phyloP scores from a whole-genome alignment of 2,113 vertebrate species.

The Hyla sarda region DNA sequence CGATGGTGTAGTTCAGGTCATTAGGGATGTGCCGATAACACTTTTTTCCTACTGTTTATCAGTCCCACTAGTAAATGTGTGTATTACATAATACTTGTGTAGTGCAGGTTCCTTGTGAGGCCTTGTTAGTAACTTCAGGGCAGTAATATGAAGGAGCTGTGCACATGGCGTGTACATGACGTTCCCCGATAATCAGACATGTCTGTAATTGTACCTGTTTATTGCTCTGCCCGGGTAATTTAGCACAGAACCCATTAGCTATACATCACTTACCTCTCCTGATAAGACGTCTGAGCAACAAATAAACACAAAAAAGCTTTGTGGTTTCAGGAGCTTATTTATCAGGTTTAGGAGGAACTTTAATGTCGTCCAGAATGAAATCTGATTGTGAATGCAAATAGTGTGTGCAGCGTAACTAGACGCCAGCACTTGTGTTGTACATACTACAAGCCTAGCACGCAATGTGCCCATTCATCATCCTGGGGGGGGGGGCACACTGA shows the following conservation, averaged over 20 bases:
- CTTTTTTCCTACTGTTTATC: too few relatives aligned
- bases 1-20: too few relatives aligned
- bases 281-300: constrained; percentile 8
- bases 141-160: background rate
- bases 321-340: constrained; percentile 48
- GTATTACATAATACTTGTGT: too few relatives aligned
- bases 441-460: constrained; percentile 1
- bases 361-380: constrained; percentile 38
- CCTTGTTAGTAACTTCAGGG: background rate
- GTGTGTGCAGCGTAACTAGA: constrained; percentile 5
- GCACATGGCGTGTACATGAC: background rate
- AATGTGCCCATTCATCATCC: constrained; percentile 38
- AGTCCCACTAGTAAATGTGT: too few relatives aligned
- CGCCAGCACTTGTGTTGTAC: background rate
- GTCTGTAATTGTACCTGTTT: constrained; percentile 29
- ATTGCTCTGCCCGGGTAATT: constrained; percentile 40
- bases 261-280: constrained; percentile 7
- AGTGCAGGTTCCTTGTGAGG: too few relatives aligned
- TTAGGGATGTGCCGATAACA: too few relatives aligned
- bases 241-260: constrained; percentile 22
- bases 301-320: constrained; percentile 9
- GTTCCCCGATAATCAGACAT: background rate
- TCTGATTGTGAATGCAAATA: constrained; percentile 33
- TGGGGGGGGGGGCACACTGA: background rate
- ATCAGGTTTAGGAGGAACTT: constrained; percentile 11